Base-by-base conservation (phyloP, 30 jellyfish, hydroid and myxozoan genomes). In the Hydractinia symbiolongicarpus region DNA sequence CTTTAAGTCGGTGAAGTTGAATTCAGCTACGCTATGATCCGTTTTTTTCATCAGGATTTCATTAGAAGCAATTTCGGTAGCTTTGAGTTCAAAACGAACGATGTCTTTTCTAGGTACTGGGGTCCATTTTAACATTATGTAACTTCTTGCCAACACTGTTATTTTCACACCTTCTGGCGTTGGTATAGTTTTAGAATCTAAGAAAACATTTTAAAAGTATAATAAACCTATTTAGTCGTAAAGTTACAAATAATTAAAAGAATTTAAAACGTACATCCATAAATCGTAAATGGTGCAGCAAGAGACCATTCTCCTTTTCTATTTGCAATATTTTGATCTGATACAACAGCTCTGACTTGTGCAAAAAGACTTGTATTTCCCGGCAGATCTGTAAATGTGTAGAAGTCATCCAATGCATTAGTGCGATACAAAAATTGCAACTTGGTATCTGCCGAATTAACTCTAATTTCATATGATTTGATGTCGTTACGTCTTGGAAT, bases 311-410 rank as follows among this genome's bases (percentile, higher is more conserved):
- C 19, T 6, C 74, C 74, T 51, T 64, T 64, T 64, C 5, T n/a
- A n/a, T 44, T 6, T 6, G 74, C 52, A 64, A 30, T 30, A 30
- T n/a, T 7, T 7, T 64, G 5, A 13, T 64, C 40, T 7, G 19
- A 7, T 64, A 51, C 74, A 64, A 64, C 74, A 7, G 52, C 74
- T n/a, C 74, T 44, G 40, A 64, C 74, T 51, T n/a, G 9, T 0
- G 74, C 74, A 64, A 64, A 64, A 64, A n/a, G 4, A 2, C 40
- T 64, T 7, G 74, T 64, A 64, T 64, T 64, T 64, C 40, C 74
- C 74, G 19, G 19, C 1, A 64, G 52, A 64, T 64, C 74, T 13
- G 9, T 51, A 7, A 6, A 44, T 6, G 74, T 7, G 19, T n/a
- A 64, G 19, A 6, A 9, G 19, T 64, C 52, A 6, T 44, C 40